phyloP scores from a whole-genome alignment of 2,888 invertebrate genomes.

The Lysandra bellargus region DNA sequence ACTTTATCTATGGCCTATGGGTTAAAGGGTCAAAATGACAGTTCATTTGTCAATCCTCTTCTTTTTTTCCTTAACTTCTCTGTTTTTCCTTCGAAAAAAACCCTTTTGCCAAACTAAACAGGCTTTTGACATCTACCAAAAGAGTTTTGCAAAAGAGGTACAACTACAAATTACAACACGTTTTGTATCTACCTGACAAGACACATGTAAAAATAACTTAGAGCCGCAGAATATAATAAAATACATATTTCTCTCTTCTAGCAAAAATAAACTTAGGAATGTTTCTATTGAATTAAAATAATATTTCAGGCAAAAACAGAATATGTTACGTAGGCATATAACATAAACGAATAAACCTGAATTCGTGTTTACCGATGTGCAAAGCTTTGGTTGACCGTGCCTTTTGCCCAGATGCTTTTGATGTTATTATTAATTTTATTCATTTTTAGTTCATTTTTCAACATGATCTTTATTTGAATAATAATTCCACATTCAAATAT shows the following conservation, averaged over 20 bases:
- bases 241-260: background rate
- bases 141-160: too few relatives aligned
- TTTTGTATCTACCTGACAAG: too few relatives aligned
- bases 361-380: slow-evolving; percentile 11
- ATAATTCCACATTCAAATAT: background rate
- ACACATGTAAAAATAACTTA: too few relatives aligned
- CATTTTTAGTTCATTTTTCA: background rate
- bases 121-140: too few relatives aligned
- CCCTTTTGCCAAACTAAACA: too few relatives aligned
- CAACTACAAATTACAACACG: too few relatives aligned
- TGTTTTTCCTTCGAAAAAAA: too few relatives aligned
- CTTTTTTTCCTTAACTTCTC: too few relatives aligned
- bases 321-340: background rate
- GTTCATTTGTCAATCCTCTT: too few relatives aligned
- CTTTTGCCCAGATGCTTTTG: background rate
- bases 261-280: background rate
- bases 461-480: background rate
- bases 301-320: background rate
- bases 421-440: background rate
- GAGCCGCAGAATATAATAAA: too few relatives aligned
- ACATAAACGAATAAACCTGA: slow-evolving; percentile 12
- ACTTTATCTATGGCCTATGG: too few relatives aligned
- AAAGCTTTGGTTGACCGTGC: slow-evolving; percentile 8
- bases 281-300: background rate
- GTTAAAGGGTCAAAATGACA: too few relatives aligned